Base-by-base conservation (phyloP, 2,797 vertebrate genomes). In the Notoglanidium macrostoma region DNA sequence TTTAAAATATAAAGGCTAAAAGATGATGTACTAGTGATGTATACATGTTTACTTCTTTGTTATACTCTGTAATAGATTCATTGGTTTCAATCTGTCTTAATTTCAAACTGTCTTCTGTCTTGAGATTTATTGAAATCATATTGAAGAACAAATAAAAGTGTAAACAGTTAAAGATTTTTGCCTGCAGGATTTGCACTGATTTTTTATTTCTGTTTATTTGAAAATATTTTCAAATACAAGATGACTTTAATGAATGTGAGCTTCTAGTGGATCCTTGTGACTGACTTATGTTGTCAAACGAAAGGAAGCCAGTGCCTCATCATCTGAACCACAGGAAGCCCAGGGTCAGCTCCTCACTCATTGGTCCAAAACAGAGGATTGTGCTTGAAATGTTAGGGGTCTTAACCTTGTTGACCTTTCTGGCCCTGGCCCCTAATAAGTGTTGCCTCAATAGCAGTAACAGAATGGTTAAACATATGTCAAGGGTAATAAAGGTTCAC, bases 391-490 rank as follows among this genome's bases (percentile, higher is more conserved):
- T 92, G 92, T 92, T 95, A 93, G 95, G 94, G 87, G 94, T 86
- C 84, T 91, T 94, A 93, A 95, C 95, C 95, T 89, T 76, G 2
- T 80, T 94, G 94, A 96, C 95, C 95, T 92, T 87, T 90, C 55
- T 90, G 91, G 90, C 93, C 90, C 93, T 92, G 92, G 93, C 92
- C 90, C 91, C 93, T 95, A 95, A 95, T 95, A 95, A 95, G 93
- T 94, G 93, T 94, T 93, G 91, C 94, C 93, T 94, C 92, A 93
- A 89, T 91, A 83, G 94, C 92, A 94, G 94, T 94, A 95, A 95
- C 95, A 95, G 95, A 95, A 96, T 95, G 95, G 95, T 95, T 93
- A 95, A 96, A 96, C 95, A 96, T 96, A 96, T 96, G 96, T 96
- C 95, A 95, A 94, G 94, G 94, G 94, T 95, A 96, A 96, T 96